These are phyloP conservation scores for Diachasmimorpha longicaudata DNA, from an alignment of 1,140 invertebrate species.

Conservation along the genomic window DNA sequence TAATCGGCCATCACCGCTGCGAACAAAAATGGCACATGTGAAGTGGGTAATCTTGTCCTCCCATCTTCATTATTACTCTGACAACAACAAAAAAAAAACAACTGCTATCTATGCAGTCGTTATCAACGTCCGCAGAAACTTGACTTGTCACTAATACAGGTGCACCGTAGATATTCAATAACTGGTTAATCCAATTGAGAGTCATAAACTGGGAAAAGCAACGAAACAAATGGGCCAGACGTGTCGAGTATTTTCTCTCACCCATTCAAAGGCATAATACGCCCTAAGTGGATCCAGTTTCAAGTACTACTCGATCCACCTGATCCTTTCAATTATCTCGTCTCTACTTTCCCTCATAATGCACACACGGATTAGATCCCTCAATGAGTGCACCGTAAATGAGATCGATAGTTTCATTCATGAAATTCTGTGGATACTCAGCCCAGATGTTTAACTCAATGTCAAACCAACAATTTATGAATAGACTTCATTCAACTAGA, in stretches of 20 bases:
- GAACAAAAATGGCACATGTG: not conserved
- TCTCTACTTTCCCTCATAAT: constrained; percentile 19
- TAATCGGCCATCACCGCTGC: not conserved
- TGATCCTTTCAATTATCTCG: constrained; percentile 14
- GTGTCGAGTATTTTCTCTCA: not conserved
- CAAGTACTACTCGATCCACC: constrained; percentile 25
- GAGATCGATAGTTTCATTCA: constrained; percentile 18
- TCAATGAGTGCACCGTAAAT: not conserved
- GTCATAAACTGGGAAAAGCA: constrained; percentile 12
- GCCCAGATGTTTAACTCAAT: too few relatives aligned
- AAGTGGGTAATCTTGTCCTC: not conserved
- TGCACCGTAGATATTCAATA: too few relatives aligned
- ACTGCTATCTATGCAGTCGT: not conserved
- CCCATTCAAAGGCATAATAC: constrained; percentile 18
- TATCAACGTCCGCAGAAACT: not conserved
- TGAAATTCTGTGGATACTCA: not conserved
- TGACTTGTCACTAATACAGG: too few relatives aligned
- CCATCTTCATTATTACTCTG: not conserved
- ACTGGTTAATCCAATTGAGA: not conserved
- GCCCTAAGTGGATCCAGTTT: constrained; percentile 23
- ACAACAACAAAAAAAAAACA: not conserved
- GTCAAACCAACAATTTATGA: too few relatives aligned
- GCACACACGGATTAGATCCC: constrained; percentile 13
- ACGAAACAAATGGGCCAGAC: not conserved
- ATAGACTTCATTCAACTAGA: too few relatives aligned